These are phyloP conservation scores for Tillus elongatus DNA, from an alignment of 2,888 invertebrate species.

Conservation along the genomic window DNA sequence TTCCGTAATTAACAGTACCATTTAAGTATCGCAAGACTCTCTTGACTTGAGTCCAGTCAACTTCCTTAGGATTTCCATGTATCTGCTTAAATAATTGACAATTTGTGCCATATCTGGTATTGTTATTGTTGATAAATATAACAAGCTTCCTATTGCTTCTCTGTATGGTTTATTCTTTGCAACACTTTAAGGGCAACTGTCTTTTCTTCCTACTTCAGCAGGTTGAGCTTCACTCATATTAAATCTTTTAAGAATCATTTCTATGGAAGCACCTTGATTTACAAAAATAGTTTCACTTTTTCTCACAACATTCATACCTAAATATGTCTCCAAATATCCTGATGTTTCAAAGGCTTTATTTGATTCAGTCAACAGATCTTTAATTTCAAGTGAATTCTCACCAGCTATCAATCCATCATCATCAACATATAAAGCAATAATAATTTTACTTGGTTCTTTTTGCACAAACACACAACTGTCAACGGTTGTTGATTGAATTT, in stretches of 20 bases:
- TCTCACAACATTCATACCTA: constrained; percentile 23
- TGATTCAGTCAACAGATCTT: constrained; percentile 13
- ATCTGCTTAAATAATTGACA: constrained; percentile 24
- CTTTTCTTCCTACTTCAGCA: constrained; percentile 25
- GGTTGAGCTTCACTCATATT: constrained; percentile 10
- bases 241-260: constrained; percentile 20
- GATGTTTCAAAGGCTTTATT: constrained; percentile 11
- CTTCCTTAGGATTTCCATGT: constrained; percentile 5
- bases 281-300: constrained; percentile 22
- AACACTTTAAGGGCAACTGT: constrained; percentile 22
- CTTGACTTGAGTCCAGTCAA: constrained; percentile 19
- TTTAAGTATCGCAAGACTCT: constrained; percentile 21
- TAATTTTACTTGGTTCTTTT: constrained; percentile 13
- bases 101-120: constrained; percentile 26
- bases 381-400: constrained; percentile 14
- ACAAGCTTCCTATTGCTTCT: constrained; percentile 1
- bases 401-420: constrained; percentile 26
- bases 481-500: constrained; percentile 23
- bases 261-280: constrained; percentile 22
- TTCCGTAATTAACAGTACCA: constrained; percentile 21
- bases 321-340: constrained; percentile 13
- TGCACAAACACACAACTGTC: constrained; percentile 24
- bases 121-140: constrained; percentile 17
- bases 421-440: constrained; percentile 20
- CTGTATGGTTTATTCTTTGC: constrained; percentile 12